Evolutionary conservation across 2,797 vertebrate genomes (phyloP), one percentile per base, ranked within the genome.

Genomic region (Gambelia wislizenii): DNA sequence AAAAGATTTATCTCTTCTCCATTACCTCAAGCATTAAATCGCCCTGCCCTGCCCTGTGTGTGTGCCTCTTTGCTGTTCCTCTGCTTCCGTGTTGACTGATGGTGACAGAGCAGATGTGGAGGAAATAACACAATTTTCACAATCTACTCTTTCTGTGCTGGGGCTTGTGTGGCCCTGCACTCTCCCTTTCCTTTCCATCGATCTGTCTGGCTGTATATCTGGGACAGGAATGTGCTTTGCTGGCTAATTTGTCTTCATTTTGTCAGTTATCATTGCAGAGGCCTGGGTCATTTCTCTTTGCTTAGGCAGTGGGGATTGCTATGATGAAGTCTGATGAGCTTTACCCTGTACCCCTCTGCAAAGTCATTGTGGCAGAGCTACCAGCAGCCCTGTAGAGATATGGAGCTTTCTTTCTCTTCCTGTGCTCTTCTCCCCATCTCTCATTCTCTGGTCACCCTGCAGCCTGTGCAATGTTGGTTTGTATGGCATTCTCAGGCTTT

Each of bases 221-320:
- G 47, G 61, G 61, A 39, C 36, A 59, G 30, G 30, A 81, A 61
- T 59, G 67, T n/a, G 36, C 52, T 74, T 74, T 72, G 39, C 30
- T 87, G 69, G 39, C 42, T 75, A 25, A 74, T 75, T 87, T 82
- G 78, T 87, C 52, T 87, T 87, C 86, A 87, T 87, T 75, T 61
- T 87, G 78, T 82, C 67, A 72, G 27, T 56, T 70, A 56, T 2
- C 22, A 39, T 54, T 59, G 39, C 30, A 27, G 67, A 87, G 30
- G 67, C 67, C 52, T 2, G 30, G 56, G 44, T 16, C 52, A 44
- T 87, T 81, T 82, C 33, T 86, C 75, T 86, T 47, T 59, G 33
- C 33, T 47, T 49, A 3, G 18, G 36, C 1, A 20, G 39, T 33
- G 69, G 59, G 39, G 44, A 8, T 52, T 69, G 20, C 56, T 78